These are phyloP conservation scores for Notechis scutatus DNA, from an alignment of 2,113 vertebrate genomes.

Conservation along the genomic window DNA sequence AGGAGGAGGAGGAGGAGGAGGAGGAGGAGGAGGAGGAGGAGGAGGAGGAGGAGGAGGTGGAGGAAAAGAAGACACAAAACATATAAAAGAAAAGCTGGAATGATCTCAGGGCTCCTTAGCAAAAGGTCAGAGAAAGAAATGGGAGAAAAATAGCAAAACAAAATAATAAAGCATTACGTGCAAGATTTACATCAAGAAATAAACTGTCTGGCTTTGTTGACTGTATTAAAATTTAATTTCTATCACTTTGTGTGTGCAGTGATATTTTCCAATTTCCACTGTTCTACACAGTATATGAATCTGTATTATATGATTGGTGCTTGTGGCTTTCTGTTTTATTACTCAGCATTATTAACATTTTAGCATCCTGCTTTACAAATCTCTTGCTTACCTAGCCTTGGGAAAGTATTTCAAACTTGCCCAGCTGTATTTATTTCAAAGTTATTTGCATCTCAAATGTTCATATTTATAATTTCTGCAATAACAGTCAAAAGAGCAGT, in stretches of 20 bases:
- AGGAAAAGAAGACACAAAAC: not conserved
- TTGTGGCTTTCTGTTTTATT: constrained; percentile 21
- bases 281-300: not conserved
- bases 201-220: not conserved
- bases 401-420: constrained; percentile 17
- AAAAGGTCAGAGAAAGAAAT: not conserved
- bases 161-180: not conserved
- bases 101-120: not conserved
- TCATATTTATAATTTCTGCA: not conserved
- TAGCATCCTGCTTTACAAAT: constrained; percentile 23
- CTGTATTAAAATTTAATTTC: constrained; percentile 20
- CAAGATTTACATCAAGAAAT: not conserved
- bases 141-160: not conserved
- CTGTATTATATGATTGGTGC: not conserved
- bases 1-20: too few species aligned
- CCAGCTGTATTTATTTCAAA: constrained; percentile 19
- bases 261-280: constrained; percentile 34
- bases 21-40: too few species aligned
- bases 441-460: not conserved
- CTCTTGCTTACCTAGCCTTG: not conserved
- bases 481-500: not conserved
- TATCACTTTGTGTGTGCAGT: not conserved
- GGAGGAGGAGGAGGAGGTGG: too few species aligned
- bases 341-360: constrained; percentile 15
- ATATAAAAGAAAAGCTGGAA: not conserved